Evolutionary conservation across 2,113 vertebrate species (phyloP).

Genomic region (Hystrix cristata): DNA sequence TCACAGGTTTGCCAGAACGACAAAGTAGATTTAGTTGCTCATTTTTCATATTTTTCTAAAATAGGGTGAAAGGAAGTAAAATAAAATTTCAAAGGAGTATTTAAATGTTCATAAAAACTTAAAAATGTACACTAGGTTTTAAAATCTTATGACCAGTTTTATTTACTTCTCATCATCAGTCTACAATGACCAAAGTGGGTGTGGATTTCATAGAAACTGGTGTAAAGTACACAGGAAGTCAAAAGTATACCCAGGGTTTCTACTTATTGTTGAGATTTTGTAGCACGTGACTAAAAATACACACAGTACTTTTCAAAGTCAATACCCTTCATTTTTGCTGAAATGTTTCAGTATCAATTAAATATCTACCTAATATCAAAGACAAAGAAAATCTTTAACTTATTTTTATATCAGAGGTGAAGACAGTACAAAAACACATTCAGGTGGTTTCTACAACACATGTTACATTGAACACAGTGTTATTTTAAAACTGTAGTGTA

Average conservation of each 20-base stretch:
- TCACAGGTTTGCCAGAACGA: not conserved
- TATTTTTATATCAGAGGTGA: not conserved
- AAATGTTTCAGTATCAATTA: constrained; percentile 37
- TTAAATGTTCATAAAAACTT: constrained; percentile 27
- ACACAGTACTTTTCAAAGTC: constrained; percentile 38
- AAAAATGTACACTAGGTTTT: constrained; percentile 5
- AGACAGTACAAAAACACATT: not conserved
- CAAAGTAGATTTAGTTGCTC: not conserved
- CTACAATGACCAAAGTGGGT: not conserved
- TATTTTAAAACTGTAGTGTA: not conserved
- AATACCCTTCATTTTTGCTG: not conserved
- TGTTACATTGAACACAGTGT: not conserved
- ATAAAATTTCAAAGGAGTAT: constrained; percentile 39
- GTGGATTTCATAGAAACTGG: constrained; percentile 6
- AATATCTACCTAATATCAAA: constrained; percentile 41
- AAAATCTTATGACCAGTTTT: not conserved
- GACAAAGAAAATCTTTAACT: constrained; percentile 25
- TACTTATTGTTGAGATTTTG: constrained; percentile 40
- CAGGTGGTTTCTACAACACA: not conserved
- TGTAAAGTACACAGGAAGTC: not conserved
- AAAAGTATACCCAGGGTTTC: constrained; percentile 31
- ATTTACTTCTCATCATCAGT: constrained; percentile 27
- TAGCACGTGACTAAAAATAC: not conserved
- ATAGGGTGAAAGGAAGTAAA: constrained; percentile 40
- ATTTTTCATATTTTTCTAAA: constrained; percentile 42